Percentiles rank a stretch among this genome's conserved stretches.
Conservation (phyloP, 2,888 invertebrate genomes). For the Parelbella ahira region DNA sequence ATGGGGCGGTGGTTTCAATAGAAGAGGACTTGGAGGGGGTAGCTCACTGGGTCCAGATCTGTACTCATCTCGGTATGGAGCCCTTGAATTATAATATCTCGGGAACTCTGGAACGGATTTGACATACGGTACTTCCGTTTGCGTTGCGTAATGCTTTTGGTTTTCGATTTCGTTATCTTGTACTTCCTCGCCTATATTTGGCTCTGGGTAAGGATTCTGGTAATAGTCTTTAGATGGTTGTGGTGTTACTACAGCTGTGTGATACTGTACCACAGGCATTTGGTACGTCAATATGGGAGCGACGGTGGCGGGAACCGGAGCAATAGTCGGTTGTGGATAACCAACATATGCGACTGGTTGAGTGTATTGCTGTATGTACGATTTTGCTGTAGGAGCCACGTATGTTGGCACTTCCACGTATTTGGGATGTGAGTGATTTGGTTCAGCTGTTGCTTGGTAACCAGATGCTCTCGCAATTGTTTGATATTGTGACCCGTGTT, state of each 20-base stretch:
- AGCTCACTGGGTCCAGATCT: conserved; percentile 48
- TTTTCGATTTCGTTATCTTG: conserved; percentile 47
- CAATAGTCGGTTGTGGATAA: conserved; percentile 51
- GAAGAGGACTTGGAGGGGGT: conserved; percentile 58
- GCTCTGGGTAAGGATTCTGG: conserved; percentile 45
- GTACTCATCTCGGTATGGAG: conserved; percentile 53
- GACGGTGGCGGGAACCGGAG: conserved; percentile 44
- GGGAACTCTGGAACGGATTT: conserved; percentile 45
- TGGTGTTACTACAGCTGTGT: conserved; percentile 45
- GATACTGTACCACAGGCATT: conserved; percentile 54
- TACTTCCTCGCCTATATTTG: conserved; percentile 50
- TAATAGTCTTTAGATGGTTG: conserved; percentile 55
- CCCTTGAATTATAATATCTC: conserved; percentile 56
- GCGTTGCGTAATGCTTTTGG: conserved; percentile 47
- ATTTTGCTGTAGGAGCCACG: conserved; percentile 47
- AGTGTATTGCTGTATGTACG: conserved; percentile 50
- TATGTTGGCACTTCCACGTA: conserved; percentile 59
- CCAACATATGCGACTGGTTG: conserved; percentile 51
- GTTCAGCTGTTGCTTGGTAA: conserved; percentile 47
- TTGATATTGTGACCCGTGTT: conserved; percentile 46
- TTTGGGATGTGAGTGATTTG: conserved; percentile 50
- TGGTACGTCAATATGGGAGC: conserved; percentile 56
- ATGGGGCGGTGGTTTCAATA: conserved; percentile 57
- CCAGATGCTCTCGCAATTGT: conserved; percentile 37
- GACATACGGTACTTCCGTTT: conserved; percentile 46